Percentiles rank a stretch among this genome's conserved stretches.
Conservation (phyloP, 92 coral and sea anemone species). For the Actinernus sp. region DNA sequence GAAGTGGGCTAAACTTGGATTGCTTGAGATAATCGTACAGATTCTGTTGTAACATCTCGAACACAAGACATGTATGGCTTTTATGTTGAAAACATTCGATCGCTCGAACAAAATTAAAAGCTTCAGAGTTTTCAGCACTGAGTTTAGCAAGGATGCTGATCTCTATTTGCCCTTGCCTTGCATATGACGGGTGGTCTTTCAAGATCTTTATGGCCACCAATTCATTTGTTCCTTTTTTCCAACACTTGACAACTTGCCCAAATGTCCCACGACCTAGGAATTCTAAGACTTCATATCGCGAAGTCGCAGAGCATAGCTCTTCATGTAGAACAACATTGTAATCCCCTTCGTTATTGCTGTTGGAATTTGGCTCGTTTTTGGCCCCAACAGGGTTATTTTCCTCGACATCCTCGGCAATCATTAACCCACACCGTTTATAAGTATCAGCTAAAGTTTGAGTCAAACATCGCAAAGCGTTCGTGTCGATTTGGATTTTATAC, state of each 20-base stretch:
- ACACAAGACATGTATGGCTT: constrained; percentile 95
- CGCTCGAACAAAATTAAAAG: constrained; percentile 97
- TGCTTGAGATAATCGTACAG: constrained; percentile 96
- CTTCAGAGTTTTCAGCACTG: constrained; percentile 98
- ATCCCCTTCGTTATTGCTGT: constrained; percentile 93
- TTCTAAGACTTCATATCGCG: constrained; percentile 93
- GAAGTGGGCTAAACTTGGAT: constrained; percentile 93
- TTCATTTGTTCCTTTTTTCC: constrained; percentile 99
- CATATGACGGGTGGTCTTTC: constrained; percentile 98
- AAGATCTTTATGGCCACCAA: constrained; percentile 92
- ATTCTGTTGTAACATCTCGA: constrained; percentile 97
- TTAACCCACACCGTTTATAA: constrained; percentile 82
- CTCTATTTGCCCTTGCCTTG: constrained; percentile 97
- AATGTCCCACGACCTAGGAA: constrained; percentile 99
- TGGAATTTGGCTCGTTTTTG: constrained; percentile 59
- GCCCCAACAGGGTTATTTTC: constrained; percentile 76
- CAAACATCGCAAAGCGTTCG: constrained; percentile 74
- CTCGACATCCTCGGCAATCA: constrained; percentile 64
- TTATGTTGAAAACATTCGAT: constrained; percentile 97
- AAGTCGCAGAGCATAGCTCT: constrained; percentile 89
- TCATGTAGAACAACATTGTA: constrained; percentile 94
- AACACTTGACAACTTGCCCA: constrained; percentile 98
- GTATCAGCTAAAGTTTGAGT: constrained; percentile 82
- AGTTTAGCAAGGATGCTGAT: constrained; percentile 93
- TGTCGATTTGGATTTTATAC: constrained; percentile 71